A percentile compares a stretch with the other conserved stretches of the same genome.
These are phyloP conservation scores for Ips nitidus DNA, from an alignment of 1,140 invertebrate genomes.

Conservation along the genomic window DNA sequence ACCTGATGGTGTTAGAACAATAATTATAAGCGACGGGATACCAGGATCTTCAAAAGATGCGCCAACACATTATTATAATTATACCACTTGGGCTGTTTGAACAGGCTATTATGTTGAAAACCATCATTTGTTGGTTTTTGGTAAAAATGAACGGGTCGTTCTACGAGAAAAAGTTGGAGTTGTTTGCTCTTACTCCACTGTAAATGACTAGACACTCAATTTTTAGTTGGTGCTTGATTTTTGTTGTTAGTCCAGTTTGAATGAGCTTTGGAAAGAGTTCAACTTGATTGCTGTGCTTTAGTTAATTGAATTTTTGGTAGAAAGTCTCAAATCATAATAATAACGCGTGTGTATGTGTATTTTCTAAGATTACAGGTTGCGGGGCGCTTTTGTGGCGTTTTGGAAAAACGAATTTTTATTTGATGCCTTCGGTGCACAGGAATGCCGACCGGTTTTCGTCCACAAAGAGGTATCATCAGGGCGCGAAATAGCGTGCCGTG, in stretches of 20 bases:
- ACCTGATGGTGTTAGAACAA: slow-evolving; percentile 38
- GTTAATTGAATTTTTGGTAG: neutral
- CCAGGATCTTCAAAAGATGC: slow-evolving; percentile 36
- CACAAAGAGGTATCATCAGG: neutral
- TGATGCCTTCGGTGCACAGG: slow-evolving; percentile 8
- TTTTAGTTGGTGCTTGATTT: neutral
- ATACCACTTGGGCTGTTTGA: slow-evolving; percentile 38
- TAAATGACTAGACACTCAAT: neutral
- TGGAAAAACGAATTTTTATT: slow-evolving; percentile 24
- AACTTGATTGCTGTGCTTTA: no score
- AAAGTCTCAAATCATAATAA: slow-evolving; percentile 25
- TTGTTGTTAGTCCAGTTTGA: neutral
- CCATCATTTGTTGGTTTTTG: slow-evolving; percentile 38
- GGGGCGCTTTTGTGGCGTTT: slow-evolving; percentile 19
- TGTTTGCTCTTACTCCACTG: neutral
- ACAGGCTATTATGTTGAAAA: slow-evolving; percentile 38
- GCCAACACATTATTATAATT: slow-evolving; percentile 39
- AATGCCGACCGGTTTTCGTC: neutral
- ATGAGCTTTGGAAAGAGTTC: no score
- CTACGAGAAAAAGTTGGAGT: slow-evolving; percentile 4
- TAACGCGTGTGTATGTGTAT: slow-evolving; percentile 28
- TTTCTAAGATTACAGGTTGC: slow-evolving; percentile 29
- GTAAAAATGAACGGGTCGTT: slow-evolving; percentile 12
- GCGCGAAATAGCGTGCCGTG: slow-evolving; percentile 1
- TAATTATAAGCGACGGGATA: slow-evolving; percentile 37